phyloP scores from a whole-genome alignment of 2,888 invertebrate species.

The Caradrina clavipalpis region DNA sequence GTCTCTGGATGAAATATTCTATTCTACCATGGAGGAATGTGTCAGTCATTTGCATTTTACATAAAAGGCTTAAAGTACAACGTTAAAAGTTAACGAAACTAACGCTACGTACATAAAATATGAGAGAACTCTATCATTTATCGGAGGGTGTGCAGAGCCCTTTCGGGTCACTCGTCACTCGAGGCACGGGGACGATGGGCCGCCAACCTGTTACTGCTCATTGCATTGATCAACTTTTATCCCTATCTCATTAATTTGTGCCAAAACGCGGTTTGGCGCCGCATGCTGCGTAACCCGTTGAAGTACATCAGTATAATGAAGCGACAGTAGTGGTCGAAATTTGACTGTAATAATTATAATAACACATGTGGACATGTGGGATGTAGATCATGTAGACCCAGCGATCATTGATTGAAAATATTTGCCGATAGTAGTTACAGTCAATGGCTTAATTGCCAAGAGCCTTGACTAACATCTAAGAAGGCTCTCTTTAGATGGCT shows the following conservation, averaged over 20 bases:
- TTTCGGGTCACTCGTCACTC: neutral
- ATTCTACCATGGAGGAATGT: neutral
- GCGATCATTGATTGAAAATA: no score
- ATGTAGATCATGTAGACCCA: no score
- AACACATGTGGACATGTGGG: no score
- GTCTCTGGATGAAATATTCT: neutral
- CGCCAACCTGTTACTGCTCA: conserved; percentile 49
- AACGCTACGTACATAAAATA: no score
- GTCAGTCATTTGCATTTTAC: neutral
- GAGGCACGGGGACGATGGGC: neutral
- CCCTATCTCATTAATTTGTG: conserved; percentile 13
- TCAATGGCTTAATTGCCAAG: no score
- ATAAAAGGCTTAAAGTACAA: neutral
- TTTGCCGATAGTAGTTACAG: no score
- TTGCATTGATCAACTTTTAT: conserved; percentile 31
- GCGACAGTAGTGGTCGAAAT: neutral
- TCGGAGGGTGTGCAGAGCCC: neutral
- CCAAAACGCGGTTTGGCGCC: conserved; percentile 35
- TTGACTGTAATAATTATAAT: neutral
- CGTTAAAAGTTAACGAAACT: neutral
- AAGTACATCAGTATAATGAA: neutral
- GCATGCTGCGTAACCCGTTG: neutral
- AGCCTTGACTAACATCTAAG: no score
- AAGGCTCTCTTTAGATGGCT: no score
- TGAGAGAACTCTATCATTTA: neutral